Conservation (phyloP, 2,888 invertebrate genomes). For the Plusia festucae region DNA sequence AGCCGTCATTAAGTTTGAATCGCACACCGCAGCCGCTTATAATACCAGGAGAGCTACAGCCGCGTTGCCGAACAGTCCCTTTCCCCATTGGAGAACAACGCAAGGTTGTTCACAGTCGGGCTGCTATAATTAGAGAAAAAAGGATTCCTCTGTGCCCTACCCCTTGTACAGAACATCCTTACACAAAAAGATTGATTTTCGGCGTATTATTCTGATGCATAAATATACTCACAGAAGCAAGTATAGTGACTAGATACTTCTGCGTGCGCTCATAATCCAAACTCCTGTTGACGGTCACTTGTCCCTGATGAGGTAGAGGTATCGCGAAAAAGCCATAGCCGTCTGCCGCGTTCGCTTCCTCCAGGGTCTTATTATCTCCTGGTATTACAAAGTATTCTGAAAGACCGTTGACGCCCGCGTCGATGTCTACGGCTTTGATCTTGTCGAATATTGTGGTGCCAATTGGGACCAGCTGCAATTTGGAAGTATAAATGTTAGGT, state of each 20-base stretch:
- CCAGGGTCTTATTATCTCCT: slow-evolving; percentile 86
- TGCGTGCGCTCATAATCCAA: slow-evolving; percentile 96
- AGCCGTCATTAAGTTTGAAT: no score
- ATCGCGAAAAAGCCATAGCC: slow-evolving; percentile 96
- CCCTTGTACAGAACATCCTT: no score
- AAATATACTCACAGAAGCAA: slow-evolving; percentile 93
- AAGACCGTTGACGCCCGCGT: slow-evolving; percentile 96
- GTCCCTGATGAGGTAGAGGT: slow-evolving; percentile 96
- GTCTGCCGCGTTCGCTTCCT: slow-evolving; percentile 90
- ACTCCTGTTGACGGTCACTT: slow-evolving; percentile 95
- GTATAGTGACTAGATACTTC: slow-evolving; percentile 95
- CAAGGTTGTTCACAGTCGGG: no score
- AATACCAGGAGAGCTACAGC: no score
- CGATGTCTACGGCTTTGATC: slow-evolving; percentile 94
- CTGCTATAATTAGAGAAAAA: no score
- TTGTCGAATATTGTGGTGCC: slow-evolving; percentile 96
- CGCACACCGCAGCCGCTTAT: no score
- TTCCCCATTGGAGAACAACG: no score
- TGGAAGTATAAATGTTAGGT: slow-evolving; percentile 26
- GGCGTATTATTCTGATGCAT: no score
- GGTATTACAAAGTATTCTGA: slow-evolving; percentile 96
- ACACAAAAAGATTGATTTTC: no score
- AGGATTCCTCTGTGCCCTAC: no score
- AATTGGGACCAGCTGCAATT: slow-evolving; percentile 94
- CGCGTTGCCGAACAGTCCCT: no score